Conservation (phyloP, 2,888 invertebrate genomes). For the Pammene fasciana region DNA sequence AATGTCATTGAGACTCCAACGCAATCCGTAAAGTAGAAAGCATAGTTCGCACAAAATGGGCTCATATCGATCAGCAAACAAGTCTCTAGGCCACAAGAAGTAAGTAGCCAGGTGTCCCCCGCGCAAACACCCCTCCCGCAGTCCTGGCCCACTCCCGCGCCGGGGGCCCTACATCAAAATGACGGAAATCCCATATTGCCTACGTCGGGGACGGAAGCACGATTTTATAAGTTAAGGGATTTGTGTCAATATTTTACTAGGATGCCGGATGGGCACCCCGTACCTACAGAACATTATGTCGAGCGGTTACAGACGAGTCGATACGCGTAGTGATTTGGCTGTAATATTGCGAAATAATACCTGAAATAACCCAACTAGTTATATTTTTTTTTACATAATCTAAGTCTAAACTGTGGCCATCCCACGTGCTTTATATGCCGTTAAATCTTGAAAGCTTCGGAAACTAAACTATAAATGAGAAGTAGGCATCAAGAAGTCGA, state of each 20-base stretch:
- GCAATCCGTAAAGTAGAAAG: constrained; percentile 51
- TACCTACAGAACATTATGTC: constrained; percentile 52
- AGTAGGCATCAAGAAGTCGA: too few relatives aligned
- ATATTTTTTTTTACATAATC: too few relatives aligned
- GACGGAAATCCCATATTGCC: constrained; percentile 82
- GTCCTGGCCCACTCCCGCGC: constrained; percentile 55
- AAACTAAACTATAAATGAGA: too few relatives aligned
- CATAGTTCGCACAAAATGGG: constrained; percentile 52
- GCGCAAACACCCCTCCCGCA: constrained; percentile 61
- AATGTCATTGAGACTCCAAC: not conserved
- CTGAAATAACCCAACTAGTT: too few relatives aligned
- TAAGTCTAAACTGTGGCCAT: too few relatives aligned
- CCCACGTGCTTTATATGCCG: too few relatives aligned
- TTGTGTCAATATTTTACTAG: constrained; percentile 84
- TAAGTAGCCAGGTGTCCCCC: constrained; percentile 78
- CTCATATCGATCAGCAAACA: constrained; percentile 73
- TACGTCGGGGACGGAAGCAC: constrained; percentile 77
- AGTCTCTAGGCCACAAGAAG: constrained; percentile 55
- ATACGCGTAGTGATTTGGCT: constrained; percentile 22
- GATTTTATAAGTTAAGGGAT: constrained; percentile 84
- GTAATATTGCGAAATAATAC: constrained; percentile 37
- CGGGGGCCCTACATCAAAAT: constrained; percentile 77
- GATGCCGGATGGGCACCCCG: constrained; percentile 63
- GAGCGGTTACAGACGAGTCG: constrained; percentile 25
- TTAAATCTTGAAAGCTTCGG: too few relatives aligned